These are phyloP conservation scores for Gila robusta DNA, from an alignment of 2,797 vertebrate genomes.

Conservation along the genomic window DNA sequence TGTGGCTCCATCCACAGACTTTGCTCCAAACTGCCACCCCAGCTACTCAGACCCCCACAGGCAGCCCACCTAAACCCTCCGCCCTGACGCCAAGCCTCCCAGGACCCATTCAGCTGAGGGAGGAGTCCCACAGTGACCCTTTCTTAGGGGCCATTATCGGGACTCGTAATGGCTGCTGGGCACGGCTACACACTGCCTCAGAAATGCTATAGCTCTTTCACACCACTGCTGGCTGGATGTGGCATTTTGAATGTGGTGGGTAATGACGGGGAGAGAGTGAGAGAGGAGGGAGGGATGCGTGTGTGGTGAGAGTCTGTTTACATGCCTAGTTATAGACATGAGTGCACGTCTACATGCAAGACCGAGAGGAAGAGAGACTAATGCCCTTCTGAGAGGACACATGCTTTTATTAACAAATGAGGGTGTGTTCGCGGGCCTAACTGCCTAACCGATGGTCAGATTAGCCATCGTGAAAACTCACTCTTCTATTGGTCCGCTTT, in stretches of 20 bases:
- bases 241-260: constrained; percentile 49
- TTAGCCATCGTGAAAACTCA: constrained; percentile 45
- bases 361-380: constrained; percentile 2
- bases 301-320: constrained; percentile 21
- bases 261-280: constrained; percentile 55
- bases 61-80: constrained; percentile 57
- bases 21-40: constrained; percentile 50
- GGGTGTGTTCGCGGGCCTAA: constrained; percentile 57
- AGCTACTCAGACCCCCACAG: constrained; percentile 42
- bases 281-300: background rate
- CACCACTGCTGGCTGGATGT: constrained; percentile 46
- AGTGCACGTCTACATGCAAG: constrained; percentile 2
- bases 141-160: constrained; percentile 61
- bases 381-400: constrained; percentile 36
- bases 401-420: constrained; percentile 68
- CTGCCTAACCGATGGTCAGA: constrained; percentile 60
- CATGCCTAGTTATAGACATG: constrained; percentile 27
- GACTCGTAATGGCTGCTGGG: constrained; percentile 61
- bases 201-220: constrained; percentile 56
- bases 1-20: constrained; percentile 64
- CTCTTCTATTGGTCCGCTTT: constrained; percentile 51
- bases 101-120: constrained; percentile 59
- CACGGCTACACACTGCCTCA: constrained; percentile 55
- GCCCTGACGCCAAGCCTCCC: constrained; percentile 56
- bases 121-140: constrained; percentile 57